Evolutionary conservation across 2,113 vertebrate genomes (phyloP).

Genomic region (Sturnira hondurensis): DNA sequence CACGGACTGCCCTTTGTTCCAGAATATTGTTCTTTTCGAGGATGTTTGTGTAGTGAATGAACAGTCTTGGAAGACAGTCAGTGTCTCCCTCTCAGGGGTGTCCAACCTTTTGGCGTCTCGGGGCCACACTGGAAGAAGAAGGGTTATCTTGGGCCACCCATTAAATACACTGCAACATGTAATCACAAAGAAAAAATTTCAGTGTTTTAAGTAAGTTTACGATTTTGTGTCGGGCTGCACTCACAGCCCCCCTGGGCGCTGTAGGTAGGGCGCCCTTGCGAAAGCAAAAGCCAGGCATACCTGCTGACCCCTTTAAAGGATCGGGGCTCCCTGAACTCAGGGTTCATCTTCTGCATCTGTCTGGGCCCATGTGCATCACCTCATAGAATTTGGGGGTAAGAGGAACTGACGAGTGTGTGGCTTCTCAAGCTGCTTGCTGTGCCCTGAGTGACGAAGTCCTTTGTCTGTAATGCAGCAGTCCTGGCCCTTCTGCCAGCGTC

Average conservation of each 20-base stretch:
- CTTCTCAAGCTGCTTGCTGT: fast-evolving
- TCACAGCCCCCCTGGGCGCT: too few relatives aligned
- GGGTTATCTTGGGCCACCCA: too few relatives aligned
- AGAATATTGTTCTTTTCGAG: not conserved
- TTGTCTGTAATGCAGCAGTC: not conserved
- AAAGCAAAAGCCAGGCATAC: not conserved
- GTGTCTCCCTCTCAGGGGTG: not conserved
- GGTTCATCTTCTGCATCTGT: not conserved
- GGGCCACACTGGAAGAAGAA: too few relatives aligned
- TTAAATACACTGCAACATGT: too few relatives aligned
- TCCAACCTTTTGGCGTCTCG: too few relatives aligned
- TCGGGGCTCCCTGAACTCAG: not conserved
- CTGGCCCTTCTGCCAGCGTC: not conserved
- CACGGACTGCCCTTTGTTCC: not conserved
- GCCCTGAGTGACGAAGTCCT: not conserved
- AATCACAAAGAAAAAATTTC: too few relatives aligned
- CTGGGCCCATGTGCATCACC: not conserved
- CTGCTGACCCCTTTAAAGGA: not conserved
- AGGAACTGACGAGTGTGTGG: not conserved
- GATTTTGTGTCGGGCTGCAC: too few relatives aligned
- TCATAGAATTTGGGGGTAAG: not conserved
- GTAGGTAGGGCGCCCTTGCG: too few relatives aligned
- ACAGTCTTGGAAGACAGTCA: not conserved
- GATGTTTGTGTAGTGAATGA: not conserved
- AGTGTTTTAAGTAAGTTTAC: too few relatives aligned